These are phyloP conservation scores for Epizoanthus ramosus DNA, from an alignment of 92 coral and sea anemone genomes.

Conservation along the genomic window DNA sequence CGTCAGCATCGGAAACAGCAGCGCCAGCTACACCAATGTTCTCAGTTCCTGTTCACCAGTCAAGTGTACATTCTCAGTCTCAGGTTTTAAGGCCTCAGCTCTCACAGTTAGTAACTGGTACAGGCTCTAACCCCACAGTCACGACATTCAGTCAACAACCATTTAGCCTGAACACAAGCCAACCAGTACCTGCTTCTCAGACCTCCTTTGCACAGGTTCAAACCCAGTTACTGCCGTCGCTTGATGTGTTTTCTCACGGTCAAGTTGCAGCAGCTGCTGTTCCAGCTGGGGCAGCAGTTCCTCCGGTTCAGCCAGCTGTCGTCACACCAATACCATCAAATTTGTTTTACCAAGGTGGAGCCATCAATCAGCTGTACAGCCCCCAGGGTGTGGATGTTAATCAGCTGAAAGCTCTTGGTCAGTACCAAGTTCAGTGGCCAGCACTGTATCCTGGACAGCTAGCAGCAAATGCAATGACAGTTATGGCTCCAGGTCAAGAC, in stretches of 20 bases:
- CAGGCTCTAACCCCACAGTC: neutral
- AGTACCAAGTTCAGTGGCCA: constrained; percentile 79
- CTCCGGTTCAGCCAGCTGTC: constrained; percentile 45
- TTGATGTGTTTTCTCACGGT: constrained; percentile 14
- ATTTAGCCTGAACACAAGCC: neutral
- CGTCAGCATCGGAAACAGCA: neutral
- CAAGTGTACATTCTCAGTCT: neutral
- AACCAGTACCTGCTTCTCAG: constrained; percentile 11
- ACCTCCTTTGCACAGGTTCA: constrained; percentile 2
- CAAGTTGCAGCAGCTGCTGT: constrained; percentile 10
- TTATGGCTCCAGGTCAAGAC: constrained; percentile 68
- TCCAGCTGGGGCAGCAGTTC: constrained; percentile 31
- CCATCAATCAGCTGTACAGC: constrained; percentile 68
- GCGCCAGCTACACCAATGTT: neutral
- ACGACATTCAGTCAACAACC: constrained; percentile 26
- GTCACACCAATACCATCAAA: constrained; percentile 57
- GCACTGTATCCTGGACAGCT: constrained; percentile 68
- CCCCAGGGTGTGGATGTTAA: constrained; percentile 63
- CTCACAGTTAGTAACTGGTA: neutral
- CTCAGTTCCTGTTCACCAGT: neutral
- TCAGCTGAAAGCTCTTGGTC: constrained; percentile 74
- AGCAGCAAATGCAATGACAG: constrained; percentile 53
- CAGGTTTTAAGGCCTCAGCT: constrained; percentile 15
- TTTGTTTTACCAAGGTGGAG: constrained; percentile 72
- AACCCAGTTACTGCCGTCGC: constrained; percentile 2